Base-by-base conservation (phyloP, 2,888 invertebrate genomes). In the Calliopum simillimum region DNA sequence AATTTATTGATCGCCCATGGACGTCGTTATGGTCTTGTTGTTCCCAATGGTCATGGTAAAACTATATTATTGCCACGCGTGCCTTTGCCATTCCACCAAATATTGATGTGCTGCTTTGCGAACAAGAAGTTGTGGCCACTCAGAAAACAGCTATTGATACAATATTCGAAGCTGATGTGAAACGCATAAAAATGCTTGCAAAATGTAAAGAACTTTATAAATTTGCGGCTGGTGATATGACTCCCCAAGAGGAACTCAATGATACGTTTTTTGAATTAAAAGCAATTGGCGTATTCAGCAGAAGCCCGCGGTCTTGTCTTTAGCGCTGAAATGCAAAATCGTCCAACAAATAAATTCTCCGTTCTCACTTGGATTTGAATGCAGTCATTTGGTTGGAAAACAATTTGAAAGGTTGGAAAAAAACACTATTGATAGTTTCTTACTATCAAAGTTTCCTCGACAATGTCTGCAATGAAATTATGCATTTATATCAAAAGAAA, bases 301-400 rank as follows among this genome's bases (percentile, higher is more conserved):
- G 99, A 99, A 85, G 96, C 99, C 0, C 90, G 96, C 76, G 99
- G 99, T 93, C 88, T 99, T 68, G 99, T 99, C 55, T 99, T 99
- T 86, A 94, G 90, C 74, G 90, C 91, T 78, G 90, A 91, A 81
- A 95, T 95, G 95, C 98, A 98, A 85, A 89, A 97, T 86, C 89
- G 98, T 73, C 91, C 97, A 46, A 95, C 95, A 0, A 95, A 94
- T 86, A 93, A 94, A 84, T 95, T 95, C 85, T 95, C 95, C 70
- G 95, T 94, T 79, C 99, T 88, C 99, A 99, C 87, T 92, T 99
- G 79, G 99, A 99, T 89, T 89, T 99, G 71, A 99, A 99, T 84
- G 99, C 99, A 76, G 99, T 99, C 63, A 99, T 99, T 89, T 99
- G 99, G 99, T 89, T 99, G 69, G 99, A 99, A 84, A 99, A 99